Evolutionary conservation across 2,113 vertebrate species (phyloP), one percentile per base, ranked within the genome.

Genomic region (Onychorhynchus coronatus): DNA sequence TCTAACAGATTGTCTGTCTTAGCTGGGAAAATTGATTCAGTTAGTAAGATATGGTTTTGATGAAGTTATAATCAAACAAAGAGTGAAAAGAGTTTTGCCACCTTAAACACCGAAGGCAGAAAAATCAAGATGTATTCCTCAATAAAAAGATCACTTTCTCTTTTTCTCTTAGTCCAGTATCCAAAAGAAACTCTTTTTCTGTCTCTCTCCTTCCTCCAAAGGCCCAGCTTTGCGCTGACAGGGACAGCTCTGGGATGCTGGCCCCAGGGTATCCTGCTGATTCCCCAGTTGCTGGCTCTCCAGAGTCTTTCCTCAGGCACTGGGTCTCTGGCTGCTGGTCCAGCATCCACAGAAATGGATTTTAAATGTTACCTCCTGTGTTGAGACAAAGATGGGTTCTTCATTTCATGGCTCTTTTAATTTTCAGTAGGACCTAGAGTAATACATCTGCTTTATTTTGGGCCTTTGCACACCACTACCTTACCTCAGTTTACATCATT

Each of bases 231-330:
- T 61, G 18, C n/a, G 42, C 16, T 24, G 49, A 41, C 6, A 70
- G 15, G 20, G 16, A 17, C 16, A 52, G 22, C 31, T 25, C 1
- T 0, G 12, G 37, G 6, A n/a, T 9, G 13, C 14, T 52, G 20
- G 23, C 23, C 24, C 16, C 30, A 39, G 39, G 52, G 73, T 12
- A 93, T 39, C 23, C 35, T 35, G 24, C 31, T 53, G 31, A 61
- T 76, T 58, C 49, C 24, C n/a, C 2, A 8, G 22, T 2, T 3
- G 1, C 16, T 59, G 25, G 12, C 7, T 61, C 31, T 80, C 42
- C 0, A 0, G 2, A 0, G 2, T 25, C 18, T 78, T 55, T 65
- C 33, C 18, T 74, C 37, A 63, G 46, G 20, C 13, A 17, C 17
- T 37, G 25, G 50, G 27, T 52, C 25, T 52, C 50, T 52, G n/a